These are phyloP conservation scores for Dastarcus helophoroides DNA, from an alignment of 2,888 invertebrate genomes.

Conservation along the genomic window DNA sequence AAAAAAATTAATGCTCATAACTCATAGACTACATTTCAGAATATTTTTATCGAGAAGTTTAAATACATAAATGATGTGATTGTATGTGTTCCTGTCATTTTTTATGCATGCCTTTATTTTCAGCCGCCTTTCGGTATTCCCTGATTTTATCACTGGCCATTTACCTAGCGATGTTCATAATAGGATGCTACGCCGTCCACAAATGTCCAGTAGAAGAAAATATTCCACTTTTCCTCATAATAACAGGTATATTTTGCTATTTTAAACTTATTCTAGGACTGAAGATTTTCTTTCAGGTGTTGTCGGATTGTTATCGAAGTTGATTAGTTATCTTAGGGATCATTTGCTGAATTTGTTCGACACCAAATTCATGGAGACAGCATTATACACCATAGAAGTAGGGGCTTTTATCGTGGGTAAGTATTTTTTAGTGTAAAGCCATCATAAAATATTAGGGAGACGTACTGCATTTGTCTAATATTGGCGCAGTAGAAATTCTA, in stretches of 20 bases:
- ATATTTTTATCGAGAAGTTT: too few relatives aligned
- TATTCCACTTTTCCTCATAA: constrained; percentile 28
- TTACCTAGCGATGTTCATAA: constrained; percentile 23
- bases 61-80: too few relatives aligned
- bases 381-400: constrained; percentile 22
- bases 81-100: too few relatives aligned
- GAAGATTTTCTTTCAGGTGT: constrained; percentile 19
- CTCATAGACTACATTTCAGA: too few relatives aligned
- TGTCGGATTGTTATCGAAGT: constrained; percentile 25
- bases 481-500: too few relatives aligned
- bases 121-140: constrained; percentile 23
- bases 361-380: constrained; percentile 21
- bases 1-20: too few relatives aligned
- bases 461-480: too few relatives aligned
- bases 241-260: constrained; percentile 20
- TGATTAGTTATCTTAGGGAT: constrained; percentile 18
- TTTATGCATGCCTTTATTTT: too few relatives aligned
- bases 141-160: constrained; percentile 21
- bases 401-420: constrained; percentile 25
- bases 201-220: constrained; percentile 27
- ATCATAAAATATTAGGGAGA: too few relatives aligned
- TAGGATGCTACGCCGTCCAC: constrained; percentile 24
- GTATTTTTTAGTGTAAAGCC: too few relatives aligned
- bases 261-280: neutral
- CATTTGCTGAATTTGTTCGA: constrained; percentile 15